A percentile compares a stretch with the other conserved stretches of the same genome.
These are phyloP conservation scores for Diachasmimorpha longicaudata DNA, from an alignment of 1,140 invertebrate genomes.

Conservation along the genomic window DNA sequence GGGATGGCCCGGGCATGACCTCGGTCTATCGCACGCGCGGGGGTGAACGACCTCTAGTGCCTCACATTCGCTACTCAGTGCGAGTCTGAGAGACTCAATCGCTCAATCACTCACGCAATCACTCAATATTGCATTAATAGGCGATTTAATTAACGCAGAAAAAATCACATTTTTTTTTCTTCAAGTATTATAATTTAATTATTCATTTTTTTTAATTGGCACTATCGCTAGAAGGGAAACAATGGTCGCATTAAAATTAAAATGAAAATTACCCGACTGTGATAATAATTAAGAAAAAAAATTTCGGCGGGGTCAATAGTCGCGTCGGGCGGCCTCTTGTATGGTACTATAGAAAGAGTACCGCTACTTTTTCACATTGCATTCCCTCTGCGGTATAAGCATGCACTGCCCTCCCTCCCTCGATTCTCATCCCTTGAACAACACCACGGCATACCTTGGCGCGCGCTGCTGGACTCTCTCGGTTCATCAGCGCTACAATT, in stretches of 20 bases:
- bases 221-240: no score
- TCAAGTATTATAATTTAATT: no score
- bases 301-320: slow-evolving; percentile 55
- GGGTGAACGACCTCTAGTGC: neutral
- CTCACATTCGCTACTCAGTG: neutral
- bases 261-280: neutral
- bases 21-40: neutral
- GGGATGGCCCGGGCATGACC: slow-evolving; percentile 22
- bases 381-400: slow-evolving; percentile 34
- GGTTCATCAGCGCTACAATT: slow-evolving; percentile 9
- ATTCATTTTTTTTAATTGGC: no score
- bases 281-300: neutral
- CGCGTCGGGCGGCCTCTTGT: slow-evolving; percentile 54
- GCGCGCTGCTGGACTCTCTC: neutral
- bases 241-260: neutral
- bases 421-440: neutral
- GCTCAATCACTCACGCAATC: neutral
- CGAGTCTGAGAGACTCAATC: neutral
- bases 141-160: neutral
- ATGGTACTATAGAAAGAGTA: slow-evolving; percentile 54
- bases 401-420: slow-evolving; percentile 15
- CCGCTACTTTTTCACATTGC: slow-evolving; percentile 57
- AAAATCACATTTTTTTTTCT: neutral
- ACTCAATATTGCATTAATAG: neutral
- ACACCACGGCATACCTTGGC: neutral